A percentile compares a stretch with the other conserved stretches of the same genome.
These are phyloP conservation scores for Vanessa cardui DNA, from an alignment of 2,888 invertebrate genomes.

Conservation along the genomic window DNA sequence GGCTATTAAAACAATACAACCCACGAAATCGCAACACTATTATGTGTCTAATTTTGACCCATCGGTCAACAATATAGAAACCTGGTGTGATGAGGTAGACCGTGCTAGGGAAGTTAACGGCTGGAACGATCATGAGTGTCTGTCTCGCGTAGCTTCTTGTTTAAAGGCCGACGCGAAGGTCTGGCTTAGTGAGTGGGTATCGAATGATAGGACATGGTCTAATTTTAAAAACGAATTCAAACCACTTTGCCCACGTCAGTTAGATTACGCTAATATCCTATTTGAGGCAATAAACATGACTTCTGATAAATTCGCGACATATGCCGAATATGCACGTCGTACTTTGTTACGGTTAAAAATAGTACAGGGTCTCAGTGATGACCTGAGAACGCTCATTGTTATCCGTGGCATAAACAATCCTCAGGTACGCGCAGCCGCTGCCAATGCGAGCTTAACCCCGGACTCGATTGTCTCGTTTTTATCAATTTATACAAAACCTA, in stretches of 20 bases:
- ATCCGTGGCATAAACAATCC: background rate
- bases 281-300: no score
- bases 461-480: background rate
- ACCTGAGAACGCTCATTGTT: no score
- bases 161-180: slow-evolving; percentile 25
- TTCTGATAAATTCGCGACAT: no score
- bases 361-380: no score
- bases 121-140: slow-evolving; percentile 36
- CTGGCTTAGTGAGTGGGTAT: background rate
- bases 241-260: no score
- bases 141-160: slow-evolving; percentile 31
- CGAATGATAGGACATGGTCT: no score
- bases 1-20: background rate
- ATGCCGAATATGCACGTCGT: no score
- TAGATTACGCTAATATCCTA: no score
- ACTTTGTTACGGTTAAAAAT: no score
- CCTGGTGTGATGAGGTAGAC: slow-evolving; percentile 34
- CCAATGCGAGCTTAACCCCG: background rate
- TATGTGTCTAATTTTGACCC: slow-evolving; percentile 38
- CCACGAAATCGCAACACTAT: slow-evolving; percentile 28
- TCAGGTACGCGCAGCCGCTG: background rate
- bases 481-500: background rate
- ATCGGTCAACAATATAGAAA: slow-evolving; percentile 24
- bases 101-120: slow-evolving; percentile 25
- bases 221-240: no score